Base-by-base conservation (phyloP, 2,888 invertebrate species). In the Rhyacophila evoluta region DNA sequence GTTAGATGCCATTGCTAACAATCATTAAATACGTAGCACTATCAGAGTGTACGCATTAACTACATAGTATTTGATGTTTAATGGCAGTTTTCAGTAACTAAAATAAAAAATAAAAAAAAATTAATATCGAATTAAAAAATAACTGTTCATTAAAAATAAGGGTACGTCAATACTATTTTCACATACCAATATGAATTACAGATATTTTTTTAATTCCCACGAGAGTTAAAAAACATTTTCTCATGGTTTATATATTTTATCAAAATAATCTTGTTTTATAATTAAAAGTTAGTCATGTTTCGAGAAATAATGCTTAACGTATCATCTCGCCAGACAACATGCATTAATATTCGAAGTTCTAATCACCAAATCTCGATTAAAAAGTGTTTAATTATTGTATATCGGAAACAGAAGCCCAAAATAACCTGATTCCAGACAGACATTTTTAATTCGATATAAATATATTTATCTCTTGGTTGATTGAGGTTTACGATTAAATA, bases 361-460 rank as follows among this genome's bases (percentile, higher is more conserved):
- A 33, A 33, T 33, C 29, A 6, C 10, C 55, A 3, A 25, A 10
- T 55, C 19, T 15, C 15, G 15, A 25, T 4, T 4, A 55, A 55
- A 55, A 1, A 19, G 8, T 55, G 10, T 55, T 55, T 19, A 25
- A 55, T 55, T 55, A 55, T 15, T 55, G 8, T 55, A 2, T 1
- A 55, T 55, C 55, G 55, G 55, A 55, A 55, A 55, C 55, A 55
- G 55, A 55, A 55, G 55, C 55, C 25, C 15, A 55, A 55, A 10
- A 55, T 55, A 33, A 33, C 29, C 55, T 55, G 55, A 55, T 55
- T 25, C 10, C 10, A 25, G 8, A 55, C 19, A 55, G 19, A 55
- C 19, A 55, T 19, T 55, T 55, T 25, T 8, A 10, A 19, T 10
- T 10, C 19, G 19, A 55, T 55, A 10, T 19, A 19, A 19, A 55